Base-by-base conservation (phyloP, 2,113 vertebrate genomes). In the Genyomyrus donnyi region DNA sequence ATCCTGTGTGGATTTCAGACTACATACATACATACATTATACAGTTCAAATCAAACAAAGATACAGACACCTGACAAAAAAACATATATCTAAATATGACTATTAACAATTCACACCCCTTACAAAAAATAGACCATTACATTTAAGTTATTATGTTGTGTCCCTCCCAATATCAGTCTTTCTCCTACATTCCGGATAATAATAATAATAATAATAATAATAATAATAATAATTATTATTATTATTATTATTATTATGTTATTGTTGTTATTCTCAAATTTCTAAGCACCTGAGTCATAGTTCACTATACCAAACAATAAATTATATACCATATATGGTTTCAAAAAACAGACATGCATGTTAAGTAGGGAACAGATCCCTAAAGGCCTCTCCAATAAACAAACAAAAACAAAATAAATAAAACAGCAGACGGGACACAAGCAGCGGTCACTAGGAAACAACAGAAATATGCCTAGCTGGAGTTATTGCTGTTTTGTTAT, bases 401-500 rank as follows among this genome's bases (percentile, higher is more conserved):
- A 80, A 80, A 80, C 74, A 42, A 80, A 80, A 80, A 80, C 31
- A 80, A 39, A 39, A 80, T 80, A 86, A 86, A 86, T 49, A 86
- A 49, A 86, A 27, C 45, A 48, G 24, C 24, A 86, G 46, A 86
- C n/a, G 48, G 84, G 15, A 77, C 70, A 80, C 74, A 85, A 74
- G 52, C 31, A n/a, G 56, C 49, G 66, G 66, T 89, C 45, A 80
- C 88, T 35, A 89, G 62, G 48, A 89, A 31, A 52, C 70, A 89
- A 89, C 46, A 89, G n/a, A 19, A 66, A 77, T 7, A 77, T 77
- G 66, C 49, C 24, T 89, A 80, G 45, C 66, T 52, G 2, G 35
- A 77, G 66, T 89, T 50, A 86, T 50, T 50, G 48, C 48, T 86
- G 45, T 86, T 86, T 86, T 88, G 88, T 66, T 48, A 48, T 88